A percentile compares a stretch with the other conserved stretches of the same genome.
Evolutionary conservation across 1,140 invertebrate species (phyloP).

Genomic region (Leptoteleia sp.): DNA sequence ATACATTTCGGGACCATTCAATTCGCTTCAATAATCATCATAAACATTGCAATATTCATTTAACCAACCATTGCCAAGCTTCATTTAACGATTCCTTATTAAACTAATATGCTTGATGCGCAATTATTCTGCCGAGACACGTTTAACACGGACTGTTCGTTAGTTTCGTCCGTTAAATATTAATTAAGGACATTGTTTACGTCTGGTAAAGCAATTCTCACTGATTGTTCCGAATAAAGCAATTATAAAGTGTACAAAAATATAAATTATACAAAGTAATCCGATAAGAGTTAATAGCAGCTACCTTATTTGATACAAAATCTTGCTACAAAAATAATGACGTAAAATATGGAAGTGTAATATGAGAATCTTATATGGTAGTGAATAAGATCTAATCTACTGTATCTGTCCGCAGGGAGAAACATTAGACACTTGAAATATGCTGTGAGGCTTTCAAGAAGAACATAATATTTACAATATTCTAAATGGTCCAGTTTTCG

Average conservation of each 20-base stretch:
- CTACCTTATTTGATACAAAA: constrained; percentile 70
- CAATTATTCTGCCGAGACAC: too few relatives aligned
- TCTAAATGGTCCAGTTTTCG: constrained; percentile 6
- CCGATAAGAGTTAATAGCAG: constrained; percentile 71
- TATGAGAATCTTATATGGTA: constrained; percentile 79
- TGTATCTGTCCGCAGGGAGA: constrained; percentile 75
- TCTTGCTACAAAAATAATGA: constrained; percentile 67
- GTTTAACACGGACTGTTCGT: too few relatives aligned
- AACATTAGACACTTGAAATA: constrained; percentile 75
- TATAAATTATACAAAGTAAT: neutral
- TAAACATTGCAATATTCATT: too few relatives aligned
- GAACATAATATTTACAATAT: constrained; percentile 41
- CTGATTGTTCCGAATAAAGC: neutral
- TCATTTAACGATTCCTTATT: too few relatives aligned
- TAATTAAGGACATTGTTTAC: too few relatives aligned
- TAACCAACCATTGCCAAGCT: too few relatives aligned
- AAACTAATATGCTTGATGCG: too few relatives aligned
- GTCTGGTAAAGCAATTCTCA: too few relatives aligned
- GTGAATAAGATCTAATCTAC: constrained; percentile 79
- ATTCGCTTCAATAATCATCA: too few relatives aligned
- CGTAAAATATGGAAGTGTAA: constrained; percentile 74
- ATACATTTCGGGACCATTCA: too few relatives aligned
- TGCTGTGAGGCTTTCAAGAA: constrained; percentile 30
- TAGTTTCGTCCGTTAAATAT: too few relatives aligned
- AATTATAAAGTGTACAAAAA: neutral